Evolutionary conservation across 2,797 vertebrate species (phyloP).

Genomic region (Sardinella longiceps): DNA sequence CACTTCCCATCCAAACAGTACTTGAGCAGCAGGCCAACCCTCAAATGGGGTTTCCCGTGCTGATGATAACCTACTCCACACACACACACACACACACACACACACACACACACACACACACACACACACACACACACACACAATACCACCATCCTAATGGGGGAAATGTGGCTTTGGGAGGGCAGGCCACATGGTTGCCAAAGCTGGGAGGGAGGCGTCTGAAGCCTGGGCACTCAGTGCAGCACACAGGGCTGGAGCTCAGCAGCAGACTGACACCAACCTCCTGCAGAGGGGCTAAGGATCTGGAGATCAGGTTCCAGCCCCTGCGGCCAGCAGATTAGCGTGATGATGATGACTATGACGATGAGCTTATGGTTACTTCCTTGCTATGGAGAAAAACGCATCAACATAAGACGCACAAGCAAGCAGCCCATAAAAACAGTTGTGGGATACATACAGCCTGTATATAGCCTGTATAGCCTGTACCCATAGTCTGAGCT

Average conservation of each 20-base stretch:
- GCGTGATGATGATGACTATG: too few species aligned
- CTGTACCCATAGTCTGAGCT: too few species aligned
- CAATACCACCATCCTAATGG: neutral
- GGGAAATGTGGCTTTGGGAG: neutral
- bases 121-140: neutral
- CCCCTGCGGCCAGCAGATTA: too few species aligned
- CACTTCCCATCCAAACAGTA: neutral
- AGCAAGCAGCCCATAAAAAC: too few species aligned
- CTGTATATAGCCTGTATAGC: too few species aligned
- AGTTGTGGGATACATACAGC: too few species aligned
- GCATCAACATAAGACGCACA: too few species aligned
- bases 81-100: neutral
- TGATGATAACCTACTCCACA: neutral
- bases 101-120: neutral
- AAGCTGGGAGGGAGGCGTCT: neutral
- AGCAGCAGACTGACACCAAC: too few species aligned
- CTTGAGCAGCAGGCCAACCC: neutral
- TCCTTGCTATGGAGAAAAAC: too few species aligned
- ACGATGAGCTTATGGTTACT: too few species aligned
- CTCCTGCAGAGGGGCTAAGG: too few species aligned
- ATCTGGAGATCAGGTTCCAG: too few species aligned
- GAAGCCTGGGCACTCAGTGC: neutral
- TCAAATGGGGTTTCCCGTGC: neutral
- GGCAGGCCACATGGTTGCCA: neutral
- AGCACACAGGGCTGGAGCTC: neutral